phyloP scores from a whole-genome alignment of 1,140 invertebrate species.

The Sitobion miscanthi region DNA sequence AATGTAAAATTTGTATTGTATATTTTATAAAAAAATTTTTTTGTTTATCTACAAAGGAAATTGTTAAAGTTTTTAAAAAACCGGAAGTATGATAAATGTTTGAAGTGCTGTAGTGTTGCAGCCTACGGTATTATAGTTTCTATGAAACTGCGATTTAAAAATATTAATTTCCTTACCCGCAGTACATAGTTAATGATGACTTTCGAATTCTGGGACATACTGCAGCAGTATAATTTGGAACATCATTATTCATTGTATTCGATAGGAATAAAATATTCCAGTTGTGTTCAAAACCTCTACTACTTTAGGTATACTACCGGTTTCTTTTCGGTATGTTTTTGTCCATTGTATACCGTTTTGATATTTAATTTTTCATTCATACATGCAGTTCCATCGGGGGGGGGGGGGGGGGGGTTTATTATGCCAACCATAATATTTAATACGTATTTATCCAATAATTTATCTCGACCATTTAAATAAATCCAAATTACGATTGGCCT shows the following conservation, averaged over 20 bases:
- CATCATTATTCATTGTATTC: constrained; percentile 15
- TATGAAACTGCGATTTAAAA: neutral
- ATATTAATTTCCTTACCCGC: neutral
- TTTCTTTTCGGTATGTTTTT: neutral
- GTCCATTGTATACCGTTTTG: neutral
- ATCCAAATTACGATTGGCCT: neutral
- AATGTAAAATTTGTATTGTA: neutral
- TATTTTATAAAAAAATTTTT: neutral
- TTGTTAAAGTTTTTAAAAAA: neutral
- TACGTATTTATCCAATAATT: neutral
- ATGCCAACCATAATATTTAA: neutral
- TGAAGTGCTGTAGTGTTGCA: neutral
- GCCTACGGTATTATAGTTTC: neutral
- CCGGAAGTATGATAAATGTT: neutral
- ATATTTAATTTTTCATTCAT: neutral
- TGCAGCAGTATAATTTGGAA: neutral
- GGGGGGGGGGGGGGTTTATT: neutral
- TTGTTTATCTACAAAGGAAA: neutral
- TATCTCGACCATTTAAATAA: neutral
- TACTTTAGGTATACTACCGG: neutral
- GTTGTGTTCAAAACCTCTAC: neutral
- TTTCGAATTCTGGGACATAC: neutral
- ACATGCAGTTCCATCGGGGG: neutral
- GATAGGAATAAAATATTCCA: constrained; percentile 3
- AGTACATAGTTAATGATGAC: neutral